phyloP scores from a whole-genome alignment of 2,113 vertebrate species.

The Cinclus cinclus region DNA sequence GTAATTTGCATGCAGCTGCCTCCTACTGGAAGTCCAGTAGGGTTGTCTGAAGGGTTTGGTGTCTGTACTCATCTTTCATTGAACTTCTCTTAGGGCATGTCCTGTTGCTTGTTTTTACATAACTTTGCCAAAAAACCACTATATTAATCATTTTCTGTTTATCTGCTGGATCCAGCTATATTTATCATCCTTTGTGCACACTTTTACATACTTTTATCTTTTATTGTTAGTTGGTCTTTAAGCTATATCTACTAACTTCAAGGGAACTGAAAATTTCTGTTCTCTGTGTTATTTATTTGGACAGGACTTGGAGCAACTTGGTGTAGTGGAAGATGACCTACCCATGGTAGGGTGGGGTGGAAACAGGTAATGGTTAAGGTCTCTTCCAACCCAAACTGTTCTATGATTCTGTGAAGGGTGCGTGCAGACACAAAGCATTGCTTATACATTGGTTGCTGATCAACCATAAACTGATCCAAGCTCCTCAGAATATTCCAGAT shows the following conservation, averaged over 20 bases:
- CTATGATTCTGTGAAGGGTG: accelerated
- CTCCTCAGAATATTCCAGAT: background rate
- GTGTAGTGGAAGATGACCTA: background rate
- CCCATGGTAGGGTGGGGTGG: background rate
- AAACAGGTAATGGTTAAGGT: background rate
- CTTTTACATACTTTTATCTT: background rate
- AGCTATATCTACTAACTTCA: background rate
- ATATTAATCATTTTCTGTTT: background rate
- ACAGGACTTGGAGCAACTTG: background rate
- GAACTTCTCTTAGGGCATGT: background rate
- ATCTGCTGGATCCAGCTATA: background rate
- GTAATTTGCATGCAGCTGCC: background rate
- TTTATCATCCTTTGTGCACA: background rate
- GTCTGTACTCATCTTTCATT: background rate
- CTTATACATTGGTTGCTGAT: accelerated
- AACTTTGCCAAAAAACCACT: background rate
- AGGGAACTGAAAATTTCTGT: background rate
- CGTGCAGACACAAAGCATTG: accelerated
- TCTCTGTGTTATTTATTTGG: background rate
- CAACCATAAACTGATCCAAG: accelerated
- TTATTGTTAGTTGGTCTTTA: background rate
- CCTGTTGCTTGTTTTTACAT: background rate
- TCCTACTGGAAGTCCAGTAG: background rate
- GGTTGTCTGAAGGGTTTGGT: background rate
- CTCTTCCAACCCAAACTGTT: background rate